Evolutionary conservation across 2,113 vertebrate species (phyloP).

Genomic region (Oenanthe melanoleuca): DNA sequence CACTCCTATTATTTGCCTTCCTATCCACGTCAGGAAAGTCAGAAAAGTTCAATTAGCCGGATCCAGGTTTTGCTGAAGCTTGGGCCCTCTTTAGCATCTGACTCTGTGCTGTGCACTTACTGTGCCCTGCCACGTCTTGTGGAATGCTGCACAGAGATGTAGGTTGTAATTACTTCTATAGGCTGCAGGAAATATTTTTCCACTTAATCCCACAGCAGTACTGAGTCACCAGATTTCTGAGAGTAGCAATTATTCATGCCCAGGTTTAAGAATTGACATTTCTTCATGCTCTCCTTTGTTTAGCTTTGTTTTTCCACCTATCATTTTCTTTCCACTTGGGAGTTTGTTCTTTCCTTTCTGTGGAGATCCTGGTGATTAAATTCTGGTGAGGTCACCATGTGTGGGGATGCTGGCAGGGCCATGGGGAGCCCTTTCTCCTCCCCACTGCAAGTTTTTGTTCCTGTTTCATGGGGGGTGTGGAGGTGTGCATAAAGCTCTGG

Average conservation of each 20-base stretch:
- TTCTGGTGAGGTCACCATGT: background rate
- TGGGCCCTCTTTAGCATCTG: background rate
- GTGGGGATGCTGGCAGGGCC: background rate
- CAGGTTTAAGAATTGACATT: background rate
- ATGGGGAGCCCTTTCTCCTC: background rate
- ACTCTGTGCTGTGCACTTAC: background rate
- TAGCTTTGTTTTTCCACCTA: background rate
- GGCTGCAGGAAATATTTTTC: constrained; percentile 24
- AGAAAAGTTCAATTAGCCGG: background rate
- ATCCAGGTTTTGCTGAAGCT: background rate
- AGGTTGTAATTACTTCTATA: constrained; percentile 26
- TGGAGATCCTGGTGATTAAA: background rate
- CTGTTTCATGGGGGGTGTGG: fast-evolving
- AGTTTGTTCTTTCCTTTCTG: background rate
- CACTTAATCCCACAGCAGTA: constrained; percentile 22
- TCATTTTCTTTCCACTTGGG: background rate
- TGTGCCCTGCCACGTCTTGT: background rate
- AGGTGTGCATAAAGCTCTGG: background rate
- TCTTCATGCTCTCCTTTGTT: background rate
- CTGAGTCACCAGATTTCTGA: constrained; percentile 47
- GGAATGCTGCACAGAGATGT: background rate
- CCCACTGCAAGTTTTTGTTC: background rate
- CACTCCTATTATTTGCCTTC: background rate
- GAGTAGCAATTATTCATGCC: constrained; percentile 30
- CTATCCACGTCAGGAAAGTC: background rate